Conservation (phyloP, 1,140 invertebrate species). For the Protaetia brevitarsis region DNA sequence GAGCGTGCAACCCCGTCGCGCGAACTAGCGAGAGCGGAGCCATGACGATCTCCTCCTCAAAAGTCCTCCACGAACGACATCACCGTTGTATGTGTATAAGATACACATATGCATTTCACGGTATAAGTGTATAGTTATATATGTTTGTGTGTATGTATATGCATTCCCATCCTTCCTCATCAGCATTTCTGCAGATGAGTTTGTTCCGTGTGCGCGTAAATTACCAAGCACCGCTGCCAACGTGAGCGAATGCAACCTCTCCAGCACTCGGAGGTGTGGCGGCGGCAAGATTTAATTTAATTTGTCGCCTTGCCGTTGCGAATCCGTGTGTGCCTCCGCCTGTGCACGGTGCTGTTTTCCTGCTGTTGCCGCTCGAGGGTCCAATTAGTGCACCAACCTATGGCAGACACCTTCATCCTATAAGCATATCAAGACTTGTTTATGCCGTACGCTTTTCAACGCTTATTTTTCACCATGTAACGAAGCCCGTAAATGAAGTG, state of each 20-base stretch:
- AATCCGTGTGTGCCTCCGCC: background rate
- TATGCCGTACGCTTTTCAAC: slow-evolving; percentile 21
- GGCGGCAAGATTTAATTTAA: slow-evolving; percentile 41
- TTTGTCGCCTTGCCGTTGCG: slow-evolving; percentile 38
- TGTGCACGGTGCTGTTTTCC: background rate
- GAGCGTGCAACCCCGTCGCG: slow-evolving; percentile 19
- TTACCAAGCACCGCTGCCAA: slow-evolving; percentile 27
- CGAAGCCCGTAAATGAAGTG: slow-evolving; percentile 24
- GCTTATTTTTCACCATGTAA: slow-evolving; percentile 24
- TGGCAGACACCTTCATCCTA: slow-evolving; percentile 31
- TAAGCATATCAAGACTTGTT: slow-evolving; percentile 24
- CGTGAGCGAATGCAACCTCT: slow-evolving; percentile 18
- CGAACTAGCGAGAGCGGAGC: background rate
- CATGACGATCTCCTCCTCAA: background rate
- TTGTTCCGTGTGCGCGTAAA: slow-evolving; percentile 30
- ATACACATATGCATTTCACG: background rate
- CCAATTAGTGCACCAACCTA: slow-evolving; percentile 37
- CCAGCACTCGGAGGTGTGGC: slow-evolving; percentile 34
- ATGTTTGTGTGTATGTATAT: background rate
- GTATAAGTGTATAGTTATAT: background rate
- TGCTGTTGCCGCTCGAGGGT: slow-evolving; percentile 34
- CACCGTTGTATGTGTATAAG: background rate
- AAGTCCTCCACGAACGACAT: background rate
- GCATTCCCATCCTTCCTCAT: slow-evolving; percentile 22
- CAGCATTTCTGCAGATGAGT: slow-evolving; percentile 28